Evolutionary conservation across 2,113 vertebrate genomes (phyloP), one percentile per base, ranked within the genome.

Genomic region (Candoia aspera): DNA sequence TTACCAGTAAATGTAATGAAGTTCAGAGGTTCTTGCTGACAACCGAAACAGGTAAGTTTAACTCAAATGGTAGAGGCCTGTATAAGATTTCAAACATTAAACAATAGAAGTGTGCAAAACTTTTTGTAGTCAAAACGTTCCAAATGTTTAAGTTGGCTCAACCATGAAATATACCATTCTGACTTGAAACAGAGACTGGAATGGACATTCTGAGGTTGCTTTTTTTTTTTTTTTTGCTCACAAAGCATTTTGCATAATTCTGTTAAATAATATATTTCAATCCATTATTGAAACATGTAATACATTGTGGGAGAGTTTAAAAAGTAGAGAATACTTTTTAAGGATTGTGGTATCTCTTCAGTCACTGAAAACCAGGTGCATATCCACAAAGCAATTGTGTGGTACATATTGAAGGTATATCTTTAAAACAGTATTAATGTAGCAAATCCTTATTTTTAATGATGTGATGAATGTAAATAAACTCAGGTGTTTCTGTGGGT

Each of bases 11-110:
- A 93, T 97, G 96, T 42, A 86, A 95, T 3, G 33, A 9, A 0
- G 68, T 97, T 84, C 95, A 97, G 24, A 96, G 95, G 79, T 97
- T 97, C 94, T 92, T 98, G 95, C 95, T 97, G 90, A 97, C 92
- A 85, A 96, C 95, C 83, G 95, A 96, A 96, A 97, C 96, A 96
- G 97, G 97, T 98, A 95, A 95, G 92, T 94, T 88, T 13, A 64
- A 15, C 24, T 62, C 58, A 37, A 49, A 42, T 89, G 85, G 23
- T 37, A 33, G 84, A 0, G 3, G 90, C 33, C 33, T 33, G 29
- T 4, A 17, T 33, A 53, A 8, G 54, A n/a, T 89, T 93, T 21
- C 55, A 91, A 42, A 68, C 17, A 85, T 37, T 53, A 64, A 64
- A 15, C 54, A n/a, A 33, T 17, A 37, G 15, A 73, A 8, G 33